A percentile compares a stretch with the other conserved stretches of the same genome.
These are phyloP conservation scores for Mareca strepera DNA, from an alignment of 2,797 vertebrate species.

Conservation along the genomic window DNA sequence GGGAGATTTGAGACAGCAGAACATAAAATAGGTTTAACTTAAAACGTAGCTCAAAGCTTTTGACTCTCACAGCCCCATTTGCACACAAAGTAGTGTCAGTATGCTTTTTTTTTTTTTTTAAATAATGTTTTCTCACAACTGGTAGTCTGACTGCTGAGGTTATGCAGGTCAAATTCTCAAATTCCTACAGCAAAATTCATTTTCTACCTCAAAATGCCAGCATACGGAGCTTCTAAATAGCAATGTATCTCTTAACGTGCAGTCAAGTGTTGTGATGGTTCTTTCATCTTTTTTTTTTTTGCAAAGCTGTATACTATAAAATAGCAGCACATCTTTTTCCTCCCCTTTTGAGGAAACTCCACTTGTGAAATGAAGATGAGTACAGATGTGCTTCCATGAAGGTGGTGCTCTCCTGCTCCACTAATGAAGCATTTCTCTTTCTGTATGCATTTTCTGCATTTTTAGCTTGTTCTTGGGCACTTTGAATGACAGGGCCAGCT, in stretches of 20 bases:
- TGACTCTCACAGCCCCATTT: not conserved
- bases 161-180: not conserved
- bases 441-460: not conserved
- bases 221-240: not conserved
- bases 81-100: not conserved
- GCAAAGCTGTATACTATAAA: not conserved
- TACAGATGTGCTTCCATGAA: not conserved
- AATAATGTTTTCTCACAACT: not conserved
- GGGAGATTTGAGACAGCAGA: no score
- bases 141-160: no score
- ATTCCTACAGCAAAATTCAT: not conserved
- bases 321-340: not conserved
- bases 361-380: not conserved
- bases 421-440: accelerated
- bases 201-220: not conserved
- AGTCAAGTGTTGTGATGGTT: not conserved
- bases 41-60: not conserved
- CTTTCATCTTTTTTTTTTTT: not conserved
- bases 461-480: not conserved
- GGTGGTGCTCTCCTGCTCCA: not conserved
- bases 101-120: not conserved
- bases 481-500: not conserved
- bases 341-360: not conserved
- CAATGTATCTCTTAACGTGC: not conserved
- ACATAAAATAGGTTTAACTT: not conserved